These are phyloP conservation scores for Rugalucina vietnamica DNA, from an alignment of 2,888 invertebrate genomes.

Conservation along the genomic window DNA sequence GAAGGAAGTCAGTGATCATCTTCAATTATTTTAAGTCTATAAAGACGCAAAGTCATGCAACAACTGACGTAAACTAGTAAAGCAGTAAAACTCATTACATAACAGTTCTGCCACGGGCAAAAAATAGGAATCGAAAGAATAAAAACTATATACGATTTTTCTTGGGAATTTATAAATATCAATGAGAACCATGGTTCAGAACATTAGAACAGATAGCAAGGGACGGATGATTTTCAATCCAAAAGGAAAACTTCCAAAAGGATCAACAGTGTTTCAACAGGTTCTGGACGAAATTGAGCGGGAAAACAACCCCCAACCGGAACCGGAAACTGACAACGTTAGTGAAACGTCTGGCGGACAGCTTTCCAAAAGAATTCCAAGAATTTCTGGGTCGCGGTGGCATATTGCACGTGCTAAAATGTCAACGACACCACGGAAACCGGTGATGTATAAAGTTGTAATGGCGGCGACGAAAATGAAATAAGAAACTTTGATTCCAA, in stretches of 20 bases:
- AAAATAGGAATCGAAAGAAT: too few species aligned
- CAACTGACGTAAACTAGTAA: too few species aligned
- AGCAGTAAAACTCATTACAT: too few species aligned
- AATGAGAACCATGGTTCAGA: neutral
- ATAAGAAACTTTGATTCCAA: too few species aligned
- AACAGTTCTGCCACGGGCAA: too few species aligned
- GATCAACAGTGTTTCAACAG: neutral
- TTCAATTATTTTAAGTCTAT: neutral
- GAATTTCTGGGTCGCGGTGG: neutral
- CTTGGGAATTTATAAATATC: too few species aligned
- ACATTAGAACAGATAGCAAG: neutral
- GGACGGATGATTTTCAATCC: neutral
- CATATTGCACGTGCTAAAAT: conserved; percentile 8
- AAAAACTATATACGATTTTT: too few species aligned
- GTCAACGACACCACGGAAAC: neutral
- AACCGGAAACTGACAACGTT: neutral
- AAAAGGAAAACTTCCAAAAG: neutral
- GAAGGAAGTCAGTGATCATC: neutral
- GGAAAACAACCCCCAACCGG: neutral
- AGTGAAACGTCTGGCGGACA: too few species aligned
- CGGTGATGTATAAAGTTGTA: neutral
- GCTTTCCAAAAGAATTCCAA: neutral
- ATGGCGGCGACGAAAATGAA: neutral
- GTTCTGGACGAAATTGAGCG: neutral
- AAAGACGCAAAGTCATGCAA: neutral